A percentile compares a stretch with the other conserved stretches of the same genome.
Evolutionary conservation across 2,113 vertebrate genomes (phyloP).

Genomic region (Platycercus adscitus): DNA sequence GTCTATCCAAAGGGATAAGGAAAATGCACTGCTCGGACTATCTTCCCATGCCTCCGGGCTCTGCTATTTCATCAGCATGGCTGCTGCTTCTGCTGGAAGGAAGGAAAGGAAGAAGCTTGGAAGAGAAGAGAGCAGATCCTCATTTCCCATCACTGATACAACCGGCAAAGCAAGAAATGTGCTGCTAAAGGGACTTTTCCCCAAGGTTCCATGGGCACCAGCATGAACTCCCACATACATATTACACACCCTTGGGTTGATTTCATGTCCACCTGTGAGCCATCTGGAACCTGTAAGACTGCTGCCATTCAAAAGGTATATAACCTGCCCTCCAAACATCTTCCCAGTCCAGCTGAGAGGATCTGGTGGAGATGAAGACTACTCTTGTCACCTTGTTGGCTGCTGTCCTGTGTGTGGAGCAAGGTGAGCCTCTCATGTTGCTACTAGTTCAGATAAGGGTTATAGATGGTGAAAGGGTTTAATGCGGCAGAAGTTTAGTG

Average conservation of each 20-base stretch:
- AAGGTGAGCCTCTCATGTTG: constrained; percentile 32
- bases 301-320: constrained; percentile 26
- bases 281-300: constrained; percentile 36
- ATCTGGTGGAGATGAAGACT: constrained; percentile 33
- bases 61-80: background rate
- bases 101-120: background rate
- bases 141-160: background rate
- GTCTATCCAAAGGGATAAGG: background rate
- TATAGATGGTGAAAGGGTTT: background rate
- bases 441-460: background rate
- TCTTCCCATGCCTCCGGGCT: background rate
- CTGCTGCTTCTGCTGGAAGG: background rate
- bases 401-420: constrained; percentile 8
- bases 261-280: background rate
- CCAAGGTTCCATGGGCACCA: background rate
- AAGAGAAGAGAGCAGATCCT: background rate
- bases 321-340: constrained; percentile 11
- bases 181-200: background rate
- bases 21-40: background rate
- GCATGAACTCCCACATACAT: constrained; percentile 36
- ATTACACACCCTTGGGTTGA: constrained; percentile 15
- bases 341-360: background rate
- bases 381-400: background rate
- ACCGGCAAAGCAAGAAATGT: background rate
- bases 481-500: background rate